Conservation (phyloP, 2,888 invertebrate genomes). For the Coecobrya sp. region DNA sequence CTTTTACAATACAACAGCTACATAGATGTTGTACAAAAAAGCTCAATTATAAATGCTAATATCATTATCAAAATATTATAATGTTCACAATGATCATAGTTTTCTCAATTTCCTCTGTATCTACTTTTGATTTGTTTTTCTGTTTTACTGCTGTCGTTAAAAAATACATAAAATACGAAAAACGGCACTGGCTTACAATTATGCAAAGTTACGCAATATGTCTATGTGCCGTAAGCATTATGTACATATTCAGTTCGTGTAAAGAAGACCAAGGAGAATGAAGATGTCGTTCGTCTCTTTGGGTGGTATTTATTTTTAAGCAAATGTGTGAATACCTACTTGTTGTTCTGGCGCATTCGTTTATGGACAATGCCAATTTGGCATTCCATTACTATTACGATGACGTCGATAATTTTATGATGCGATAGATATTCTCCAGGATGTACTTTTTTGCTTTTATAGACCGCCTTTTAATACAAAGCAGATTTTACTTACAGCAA, state of each 20-base stretch:
- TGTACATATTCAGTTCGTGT: too few relatives aligned
- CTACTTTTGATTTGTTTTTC: slow-evolving; percentile 13
- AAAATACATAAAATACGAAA: slow-evolving; percentile 10
- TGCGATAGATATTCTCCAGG: background rate
- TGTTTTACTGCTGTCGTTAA: slow-evolving; percentile 25
- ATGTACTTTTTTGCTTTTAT: slow-evolving; percentile 5
- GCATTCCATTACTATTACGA: slow-evolving; percentile 30
- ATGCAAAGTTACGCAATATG: too few relatives aligned
- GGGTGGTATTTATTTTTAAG: slow-evolving; percentile 45
- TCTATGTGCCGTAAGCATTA: too few relatives aligned
- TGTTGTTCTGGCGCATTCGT: background rate
- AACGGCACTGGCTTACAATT: slow-evolving; percentile 18
- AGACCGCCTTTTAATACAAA: slow-evolving; percentile 39
- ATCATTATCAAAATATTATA: too few relatives aligned
- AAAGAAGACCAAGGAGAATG: too few relatives aligned
- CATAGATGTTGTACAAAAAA: background rate
- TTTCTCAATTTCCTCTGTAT: slow-evolving; percentile 2
- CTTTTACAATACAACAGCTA: background rate
- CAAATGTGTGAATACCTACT: background rate
- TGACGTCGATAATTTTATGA: slow-evolving; percentile 19
- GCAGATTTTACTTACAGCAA: background rate
- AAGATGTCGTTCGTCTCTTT: slow-evolving; percentile 41
- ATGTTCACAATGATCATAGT: slow-evolving; percentile 37
- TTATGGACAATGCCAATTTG: background rate
- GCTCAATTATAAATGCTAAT: too few relatives aligned